Evolutionary conservation across 2,888 invertebrate genomes (phyloP).

Genomic region (Scaeva pyrastri): DNA sequence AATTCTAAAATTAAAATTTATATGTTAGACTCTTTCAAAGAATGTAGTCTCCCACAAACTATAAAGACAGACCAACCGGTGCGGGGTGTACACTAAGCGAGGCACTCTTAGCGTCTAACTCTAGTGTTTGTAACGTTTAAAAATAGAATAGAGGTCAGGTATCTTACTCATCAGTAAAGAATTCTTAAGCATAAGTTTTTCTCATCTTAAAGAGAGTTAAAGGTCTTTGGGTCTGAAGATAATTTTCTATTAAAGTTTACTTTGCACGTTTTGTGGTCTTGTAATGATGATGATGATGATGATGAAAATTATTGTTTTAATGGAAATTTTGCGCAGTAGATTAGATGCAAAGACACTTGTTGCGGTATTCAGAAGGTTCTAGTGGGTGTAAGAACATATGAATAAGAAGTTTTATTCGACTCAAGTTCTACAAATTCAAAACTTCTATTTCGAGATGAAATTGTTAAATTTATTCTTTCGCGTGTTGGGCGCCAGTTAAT

Average conservation of each 20-base stretch:
- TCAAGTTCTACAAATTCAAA: too few relatives aligned
- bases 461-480: too few relatives aligned
- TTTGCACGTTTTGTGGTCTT: not conserved
- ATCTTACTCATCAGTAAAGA: not conserved
- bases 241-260: not conserved
- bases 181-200: not conserved
- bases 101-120: not conserved
- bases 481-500: not conserved
- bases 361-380: too few relatives aligned
- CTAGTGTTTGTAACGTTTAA: conserved; percentile 11
- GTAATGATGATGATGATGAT: too few relatives aligned
- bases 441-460: too few relatives aligned
- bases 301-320: too few relatives aligned
- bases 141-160: conserved; percentile 27
- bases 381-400: too few relatives aligned
- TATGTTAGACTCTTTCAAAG: not conserved
- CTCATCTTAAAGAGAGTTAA: not conserved
- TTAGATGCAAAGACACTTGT: too few relatives aligned
- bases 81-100: too few relatives aligned
- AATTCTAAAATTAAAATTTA: conserved; percentile 14
- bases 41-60: conserved; percentile 10
- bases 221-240: not conserved
- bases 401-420: too few relatives aligned
- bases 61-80: too few relatives aligned
- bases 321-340: too few relatives aligned